phyloP scores from a whole-genome alignment of 1,140 invertebrate genomes.

The Callitettix versicolor region DNA sequence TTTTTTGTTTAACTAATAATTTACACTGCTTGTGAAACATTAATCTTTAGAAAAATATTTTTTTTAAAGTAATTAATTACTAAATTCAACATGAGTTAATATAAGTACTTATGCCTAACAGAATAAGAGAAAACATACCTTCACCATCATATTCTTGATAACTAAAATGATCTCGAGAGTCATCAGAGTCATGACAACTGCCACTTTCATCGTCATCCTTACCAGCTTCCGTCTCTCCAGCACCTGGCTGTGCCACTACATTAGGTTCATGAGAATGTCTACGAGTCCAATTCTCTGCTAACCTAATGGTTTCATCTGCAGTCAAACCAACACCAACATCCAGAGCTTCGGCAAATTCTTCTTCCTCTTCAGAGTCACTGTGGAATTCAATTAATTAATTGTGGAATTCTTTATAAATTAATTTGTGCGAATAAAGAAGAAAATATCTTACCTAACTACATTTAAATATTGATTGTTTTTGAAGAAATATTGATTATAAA shows the following conservation, averaged over 20 bases:
- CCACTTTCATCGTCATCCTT: slow-evolving; percentile 28
- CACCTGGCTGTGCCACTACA: slow-evolving; percentile 15
- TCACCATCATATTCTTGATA: slow-evolving; percentile 51
- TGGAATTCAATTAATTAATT: too few species aligned
- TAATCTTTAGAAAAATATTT: too few species aligned
- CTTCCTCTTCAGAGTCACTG: slow-evolving; percentile 40
- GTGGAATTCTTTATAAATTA: too few species aligned
- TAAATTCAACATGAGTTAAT: too few species aligned
- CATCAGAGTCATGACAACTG: slow-evolving; percentile 39
- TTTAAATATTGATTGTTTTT: too few species aligned
- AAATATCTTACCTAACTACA: too few species aligned
- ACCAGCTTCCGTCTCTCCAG: slow-evolving; percentile 21
- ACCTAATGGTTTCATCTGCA: slow-evolving; percentile 50
- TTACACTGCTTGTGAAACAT: too few species aligned
- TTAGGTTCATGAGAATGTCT: slow-evolving; percentile 30
- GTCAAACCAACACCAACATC: slow-evolving; percentile 44
- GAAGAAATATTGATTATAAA: too few species aligned
- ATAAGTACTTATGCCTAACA: too few species aligned
- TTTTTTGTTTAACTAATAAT: too few species aligned
- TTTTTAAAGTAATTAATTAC: too few species aligned
- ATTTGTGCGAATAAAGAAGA: too few species aligned
- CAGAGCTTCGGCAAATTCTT: slow-evolving; percentile 48
- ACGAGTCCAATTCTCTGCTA: slow-evolving; percentile 50
- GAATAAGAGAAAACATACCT: slow-evolving; percentile 33
- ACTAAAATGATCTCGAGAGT: slow-evolving; percentile 45